phyloP scores from a whole-genome alignment of 1,140 invertebrate species.

The Zaprionus ghesquierei region DNA sequence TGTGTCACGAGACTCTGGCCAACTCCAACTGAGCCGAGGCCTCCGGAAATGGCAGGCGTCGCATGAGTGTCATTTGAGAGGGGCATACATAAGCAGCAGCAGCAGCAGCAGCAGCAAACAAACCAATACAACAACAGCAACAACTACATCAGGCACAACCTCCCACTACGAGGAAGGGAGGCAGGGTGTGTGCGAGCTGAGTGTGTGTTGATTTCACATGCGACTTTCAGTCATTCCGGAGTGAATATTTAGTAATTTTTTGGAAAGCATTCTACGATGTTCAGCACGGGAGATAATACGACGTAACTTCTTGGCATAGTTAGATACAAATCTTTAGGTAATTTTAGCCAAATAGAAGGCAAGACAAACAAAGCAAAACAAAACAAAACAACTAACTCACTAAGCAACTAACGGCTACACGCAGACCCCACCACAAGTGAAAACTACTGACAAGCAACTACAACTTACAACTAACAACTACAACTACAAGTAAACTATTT shows the following conservation, averaged over 20 bases:
- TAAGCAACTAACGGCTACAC: slow-evolving; percentile 16
- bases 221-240: slow-evolving; percentile 63
- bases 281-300: slow-evolving; percentile 1
- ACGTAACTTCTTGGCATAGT: slow-evolving; percentile 35
- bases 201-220: slow-evolving; percentile 50
- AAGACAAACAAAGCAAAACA: slow-evolving; percentile 30
- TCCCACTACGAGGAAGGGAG: slow-evolving; percentile 5
- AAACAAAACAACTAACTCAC: slow-evolving; percentile 10
- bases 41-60: slow-evolving; percentile 78
- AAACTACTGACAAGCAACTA: slow-evolving; percentile 43
- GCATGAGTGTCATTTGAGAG: slow-evolving; percentile 80
- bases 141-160: slow-evolving; percentile 36
- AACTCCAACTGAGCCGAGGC: slow-evolving; percentile 80
- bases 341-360: slow-evolving; percentile 30
- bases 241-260: slow-evolving; percentile 40
- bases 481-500: slow-evolving; percentile 63
- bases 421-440: slow-evolving; percentile 46
- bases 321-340: slow-evolving; percentile 53
- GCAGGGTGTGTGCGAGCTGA: slow-evolving; percentile 14
- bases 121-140: slow-evolving; percentile 10
- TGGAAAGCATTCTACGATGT: slow-evolving; percentile 24
- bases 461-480: slow-evolving; percentile 34
- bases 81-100: slow-evolving; percentile 30
- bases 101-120: slow-evolving; percentile 6
- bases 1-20: slow-evolving; percentile 90